Evolutionary conservation across 2,113 vertebrate species (phyloP), one percentile per base, ranked within the genome.

Genomic region (Ibidorhyncha struthersii): DNA sequence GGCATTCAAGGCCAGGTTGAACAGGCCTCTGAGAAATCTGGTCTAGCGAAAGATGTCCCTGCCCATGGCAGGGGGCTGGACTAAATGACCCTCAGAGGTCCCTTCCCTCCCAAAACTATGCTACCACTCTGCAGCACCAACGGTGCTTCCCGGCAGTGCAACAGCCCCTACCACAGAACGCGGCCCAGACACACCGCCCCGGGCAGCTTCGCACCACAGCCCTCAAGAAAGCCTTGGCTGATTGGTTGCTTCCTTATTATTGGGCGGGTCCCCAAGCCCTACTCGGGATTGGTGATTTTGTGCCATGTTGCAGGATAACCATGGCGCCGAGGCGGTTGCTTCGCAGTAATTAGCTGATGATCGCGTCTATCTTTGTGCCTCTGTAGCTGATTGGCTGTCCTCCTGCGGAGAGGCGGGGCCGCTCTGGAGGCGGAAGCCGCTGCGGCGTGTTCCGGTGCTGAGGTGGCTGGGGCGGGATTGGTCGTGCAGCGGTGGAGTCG

Each of bases 401-500:
- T 9, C 6, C 14, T 0, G 3, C 0, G 0, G 7, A 22, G 50
- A 7, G 73, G 76, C 9, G 91, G 19, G 73, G 17, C 12, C 11
- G 4, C 3, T 4, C 7, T 2, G 8, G 36, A 36, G 86, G 81
- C 43, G 82, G 90, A 88, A 94, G 62, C 9, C 1, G 30, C 12
- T 4, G 53, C 10, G 8, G 34, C 8, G 25, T 45, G 49, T 93
- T 96, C 96, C 92, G 97, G 81, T 96, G 97, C 69, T 97, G 98
- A 98, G 96, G 92, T 97, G 98, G 96, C 95, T 8, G 38, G 43
- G 74, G 71, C 0, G 72, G 63, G 16, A 26, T 12, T 4, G 50
- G 8, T 8, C 10, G 11, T 1, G 4, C 8, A 1, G 45, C 2
- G 0, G 62, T 0, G 43, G 29, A 2, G 66, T 2, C 1, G 50